Conservation (phyloP, 2,113 vertebrate genomes). For the Gambusia affinis region DNA sequence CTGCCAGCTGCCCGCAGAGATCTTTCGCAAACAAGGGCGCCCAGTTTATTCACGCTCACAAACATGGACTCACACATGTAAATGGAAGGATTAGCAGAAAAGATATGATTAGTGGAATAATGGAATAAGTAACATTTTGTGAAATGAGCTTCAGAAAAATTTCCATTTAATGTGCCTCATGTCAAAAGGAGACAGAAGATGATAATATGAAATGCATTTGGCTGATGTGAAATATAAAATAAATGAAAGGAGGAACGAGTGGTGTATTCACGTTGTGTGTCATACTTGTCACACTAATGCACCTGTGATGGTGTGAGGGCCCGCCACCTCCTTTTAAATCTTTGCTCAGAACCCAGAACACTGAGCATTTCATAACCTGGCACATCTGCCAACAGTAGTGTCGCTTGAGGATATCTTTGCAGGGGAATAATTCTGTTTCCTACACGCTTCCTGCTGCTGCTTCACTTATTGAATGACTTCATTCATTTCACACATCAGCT, state of each 20-base stretch:
- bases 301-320: conserved; percentile 11
- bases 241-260: neutral
- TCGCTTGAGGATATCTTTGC: conserved; percentile 21
- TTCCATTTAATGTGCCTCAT: neutral
- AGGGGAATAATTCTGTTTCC: conserved; percentile 41
- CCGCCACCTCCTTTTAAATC: neutral
- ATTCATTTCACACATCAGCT: conserved; percentile 35
- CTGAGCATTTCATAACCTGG: conserved; percentile 33
- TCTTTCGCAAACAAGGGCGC: conserved; percentile 15
- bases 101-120: neutral
- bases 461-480: conserved; percentile 14
- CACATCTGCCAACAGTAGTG: conserved; percentile 15
- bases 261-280: neutral
- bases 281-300: conserved; percentile 1
- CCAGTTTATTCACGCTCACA: neutral
- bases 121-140: conserved; percentile 15
- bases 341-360: neutral
- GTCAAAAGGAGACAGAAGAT: neutral
- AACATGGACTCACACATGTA: neutral
- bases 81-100: neutral
- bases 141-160: conserved; percentile 14
- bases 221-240: neutral
- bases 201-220: neutral
- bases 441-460: conserved; percentile 19
- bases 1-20: conserved; percentile 15